A percentile compares a stretch with the other conserved stretches of the same genome.
phyloP scores from a whole-genome alignment of 2,888 invertebrate genomes.

The Leptinotarsa haldemani region DNA sequence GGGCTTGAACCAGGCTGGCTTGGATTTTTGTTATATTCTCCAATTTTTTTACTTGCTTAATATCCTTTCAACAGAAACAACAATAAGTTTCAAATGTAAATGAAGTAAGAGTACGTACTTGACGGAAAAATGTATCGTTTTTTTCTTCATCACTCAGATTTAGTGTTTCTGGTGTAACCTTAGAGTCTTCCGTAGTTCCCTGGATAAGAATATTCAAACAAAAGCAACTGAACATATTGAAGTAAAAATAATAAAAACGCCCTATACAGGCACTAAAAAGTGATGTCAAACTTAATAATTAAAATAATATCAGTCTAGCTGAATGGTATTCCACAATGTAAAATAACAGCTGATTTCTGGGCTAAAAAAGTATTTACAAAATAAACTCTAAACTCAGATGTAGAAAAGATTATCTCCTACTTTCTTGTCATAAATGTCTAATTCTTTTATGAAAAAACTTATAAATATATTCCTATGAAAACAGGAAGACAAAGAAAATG shows the following conservation, averaged over 20 bases:
- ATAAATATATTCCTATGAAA: neutral
- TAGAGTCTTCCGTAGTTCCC: conserved; percentile 70
- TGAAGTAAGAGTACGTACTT: conserved; percentile 66
- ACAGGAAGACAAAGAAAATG: conserved; percentile 1
- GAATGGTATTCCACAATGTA: neutral
- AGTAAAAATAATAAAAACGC: neutral
- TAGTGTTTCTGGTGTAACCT: conserved; percentile 70
- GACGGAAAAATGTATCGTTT: conserved; percentile 75
- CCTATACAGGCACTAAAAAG: conserved; percentile 1
- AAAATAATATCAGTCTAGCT: neutral
- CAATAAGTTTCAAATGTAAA: neutral
- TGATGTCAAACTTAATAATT: conserved; percentile 10
- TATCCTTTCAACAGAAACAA: conserved; percentile 64
- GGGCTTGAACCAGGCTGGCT: conserved; percentile 70
- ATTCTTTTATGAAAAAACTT: too few relatives aligned
- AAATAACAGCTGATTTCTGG: conserved; percentile 11
- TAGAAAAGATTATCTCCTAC: too few relatives aligned
- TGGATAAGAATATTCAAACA: conserved; percentile 80
- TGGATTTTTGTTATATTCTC: conserved; percentile 70
- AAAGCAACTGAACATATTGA: conserved; percentile 76
- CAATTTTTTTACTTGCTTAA: conserved; percentile 68
- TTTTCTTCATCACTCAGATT: conserved; percentile 71
- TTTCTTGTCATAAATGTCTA: too few relatives aligned
- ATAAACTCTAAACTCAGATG: too few relatives aligned
- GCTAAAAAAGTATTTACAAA: too few relatives aligned